phyloP scores from a whole-genome alignment of 2,113 vertebrate species.

The Silurus glanis region DNA sequence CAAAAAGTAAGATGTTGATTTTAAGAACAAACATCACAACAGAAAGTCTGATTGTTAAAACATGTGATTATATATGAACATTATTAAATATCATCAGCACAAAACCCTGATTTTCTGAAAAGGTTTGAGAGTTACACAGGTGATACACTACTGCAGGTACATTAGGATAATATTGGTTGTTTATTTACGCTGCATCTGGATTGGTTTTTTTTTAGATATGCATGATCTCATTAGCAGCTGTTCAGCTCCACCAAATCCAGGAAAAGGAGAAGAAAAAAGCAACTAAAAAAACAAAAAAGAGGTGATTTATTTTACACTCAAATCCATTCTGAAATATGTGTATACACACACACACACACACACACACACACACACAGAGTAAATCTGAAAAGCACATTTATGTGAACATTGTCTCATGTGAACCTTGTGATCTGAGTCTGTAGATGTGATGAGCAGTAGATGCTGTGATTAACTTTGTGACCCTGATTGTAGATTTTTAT shows the following conservation, averaged over 20 bases:
- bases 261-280: slow-evolving; percentile 35
- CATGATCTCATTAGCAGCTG: slow-evolving; percentile 59
- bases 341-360: no score
- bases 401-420: background rate
- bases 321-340: no score
- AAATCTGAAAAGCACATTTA: background rate
- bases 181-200: background rate
- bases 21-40: background rate
- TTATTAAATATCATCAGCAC: background rate
- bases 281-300: background rate
- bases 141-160: background rate
- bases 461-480: background rate
- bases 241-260: slow-evolving; percentile 60
- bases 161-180: background rate
- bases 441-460: background rate
- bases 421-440: no score
- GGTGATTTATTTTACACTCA: background rate
- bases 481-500: background rate
- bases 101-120: background rate
- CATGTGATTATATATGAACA: background rate
- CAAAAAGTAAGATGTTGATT: background rate
- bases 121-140: background rate
- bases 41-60: background rate
- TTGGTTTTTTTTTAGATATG: slow-evolving; percentile 54
- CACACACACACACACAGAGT: background rate